phyloP scores from a whole-genome alignment of 2,797 vertebrate genomes.

The Macropodus opercularis region DNA sequence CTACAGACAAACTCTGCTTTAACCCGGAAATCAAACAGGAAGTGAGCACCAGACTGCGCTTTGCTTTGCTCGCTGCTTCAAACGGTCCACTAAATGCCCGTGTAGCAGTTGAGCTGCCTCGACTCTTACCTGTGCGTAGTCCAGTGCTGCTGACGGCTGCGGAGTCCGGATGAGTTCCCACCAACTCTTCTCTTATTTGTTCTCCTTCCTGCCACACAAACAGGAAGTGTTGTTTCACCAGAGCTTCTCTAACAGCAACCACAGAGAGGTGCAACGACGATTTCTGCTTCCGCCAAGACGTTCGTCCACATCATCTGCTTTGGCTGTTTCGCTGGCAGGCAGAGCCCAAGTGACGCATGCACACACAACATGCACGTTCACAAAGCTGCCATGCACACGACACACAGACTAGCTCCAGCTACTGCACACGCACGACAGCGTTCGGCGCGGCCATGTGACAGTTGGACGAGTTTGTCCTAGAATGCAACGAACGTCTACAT shows the following conservation, averaged over 20 bases:
- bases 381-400: conserved; percentile 21
- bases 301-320: conserved; percentile 33
- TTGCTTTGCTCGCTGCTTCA: too few species aligned
- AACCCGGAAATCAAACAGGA: conserved; percentile 47
- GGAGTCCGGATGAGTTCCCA: conserved; percentile 63
- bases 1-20: background rate
- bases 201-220: conserved; percentile 91
- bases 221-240: conserved; percentile 85
- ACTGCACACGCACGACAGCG: too few species aligned
- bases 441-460: too few species aligned
- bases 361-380: background rate
- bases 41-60: too few species aligned
- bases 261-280: conserved; percentile 65
- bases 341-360: background rate
- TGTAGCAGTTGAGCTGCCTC: too few species aligned
- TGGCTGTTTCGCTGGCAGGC: background rate
- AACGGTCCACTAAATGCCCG: too few species aligned
- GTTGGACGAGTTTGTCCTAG: too few species aligned
- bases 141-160: conserved; percentile 36
- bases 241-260: conserved; percentile 71
- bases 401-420: too few species aligned
- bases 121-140: conserved; percentile 64
- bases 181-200: conserved; percentile 67
- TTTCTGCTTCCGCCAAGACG: conserved; percentile 51
- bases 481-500: too few species aligned